Percentiles rank a stretch among this genome's conserved stretches.
Conservation (phyloP, 2,888 invertebrate genomes). For the Scaeva pyrastri region DNA sequence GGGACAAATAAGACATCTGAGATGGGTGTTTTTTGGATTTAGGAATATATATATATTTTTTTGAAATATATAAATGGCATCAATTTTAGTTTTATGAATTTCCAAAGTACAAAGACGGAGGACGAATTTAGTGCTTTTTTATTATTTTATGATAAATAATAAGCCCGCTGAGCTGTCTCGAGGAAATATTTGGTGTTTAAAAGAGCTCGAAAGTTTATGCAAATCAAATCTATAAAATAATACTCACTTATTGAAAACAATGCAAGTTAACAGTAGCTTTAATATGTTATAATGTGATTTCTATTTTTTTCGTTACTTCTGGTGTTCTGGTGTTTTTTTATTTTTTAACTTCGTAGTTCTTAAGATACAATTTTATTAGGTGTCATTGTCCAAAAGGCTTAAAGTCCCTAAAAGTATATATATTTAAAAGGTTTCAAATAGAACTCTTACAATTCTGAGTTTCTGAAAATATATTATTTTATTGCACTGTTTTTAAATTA, state of each 20-base stretch:
- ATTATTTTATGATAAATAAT: slow-evolving; percentile 25
- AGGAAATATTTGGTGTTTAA: slow-evolving; percentile 26
- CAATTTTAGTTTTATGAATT: slow-evolving; percentile 45
- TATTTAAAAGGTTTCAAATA: too few species aligned
- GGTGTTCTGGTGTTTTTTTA: too few species aligned
- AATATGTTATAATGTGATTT: too few species aligned
- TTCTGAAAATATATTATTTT: too few species aligned
- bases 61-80: slow-evolving; percentile 54
- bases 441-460: too few species aligned
- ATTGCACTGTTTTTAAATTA: too few species aligned
- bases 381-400: too few species aligned
- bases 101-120: not conserved
- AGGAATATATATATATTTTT: not conserved
- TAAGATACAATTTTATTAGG: too few species aligned
- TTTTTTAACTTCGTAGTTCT: too few species aligned
- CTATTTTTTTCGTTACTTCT: too few species aligned
- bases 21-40: slow-evolving; percentile 52
- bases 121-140: slow-evolving; percentile 22
- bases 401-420: too few species aligned
- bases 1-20: slow-evolving; percentile 66
- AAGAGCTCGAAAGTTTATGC: slow-evolving; percentile 31
- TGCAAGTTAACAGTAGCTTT: too few species aligned
- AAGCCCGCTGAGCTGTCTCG: slow-evolving; percentile 37
- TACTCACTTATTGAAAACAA: not conserved
- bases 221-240: slow-evolving; percentile 16